A percentile compares a stretch with the other conserved stretches of the same genome.
phyloP scores from a whole-genome alignment of 2,797 vertebrate species.

The Lutjanus argentimaculatus region DNA sequence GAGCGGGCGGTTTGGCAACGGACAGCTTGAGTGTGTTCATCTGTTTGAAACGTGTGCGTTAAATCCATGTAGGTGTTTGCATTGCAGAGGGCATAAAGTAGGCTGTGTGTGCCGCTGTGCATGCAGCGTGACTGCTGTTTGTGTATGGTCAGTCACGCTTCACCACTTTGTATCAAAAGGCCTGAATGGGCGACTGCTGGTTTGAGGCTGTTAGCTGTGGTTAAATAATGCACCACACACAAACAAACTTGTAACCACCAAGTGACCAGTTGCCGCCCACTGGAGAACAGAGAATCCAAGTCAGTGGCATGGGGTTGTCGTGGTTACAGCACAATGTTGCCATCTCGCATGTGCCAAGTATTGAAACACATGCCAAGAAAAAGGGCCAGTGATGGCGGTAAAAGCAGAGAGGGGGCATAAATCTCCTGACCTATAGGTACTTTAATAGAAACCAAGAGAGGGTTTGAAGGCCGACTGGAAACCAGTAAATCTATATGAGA shows the following conservation, averaged over 20 bases:
- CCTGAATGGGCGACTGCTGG: conserved; percentile 29
- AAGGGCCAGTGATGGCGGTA: conserved; percentile 13
- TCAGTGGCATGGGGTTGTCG: conserved; percentile 34
- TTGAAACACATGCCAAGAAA: conserved; percentile 27
- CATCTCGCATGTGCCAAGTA: conserved; percentile 31
- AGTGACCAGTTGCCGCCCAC: conserved; percentile 33
- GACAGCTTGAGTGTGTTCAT: conserved; percentile 41
- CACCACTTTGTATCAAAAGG: conserved; percentile 49
- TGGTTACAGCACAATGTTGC: conserved; percentile 47
- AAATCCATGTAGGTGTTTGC: conserved; percentile 65
- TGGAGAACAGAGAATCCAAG: conserved; percentile 47
- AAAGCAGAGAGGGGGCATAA: conserved; percentile 28
- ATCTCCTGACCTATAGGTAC: conserved; percentile 39
- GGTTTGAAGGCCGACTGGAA: conserved; percentile 51
- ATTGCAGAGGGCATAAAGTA: conserved; percentile 52
- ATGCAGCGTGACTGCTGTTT: conserved; percentile 68
- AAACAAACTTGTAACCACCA: conserved; percentile 54
- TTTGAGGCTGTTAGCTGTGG: conserved; percentile 51
- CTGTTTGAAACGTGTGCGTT: conserved; percentile 49
- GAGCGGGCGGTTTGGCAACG: conserved; percentile 53
- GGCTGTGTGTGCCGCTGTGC: conserved; percentile 43
- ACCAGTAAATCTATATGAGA: conserved; percentile 47
- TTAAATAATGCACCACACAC: conserved; percentile 51
- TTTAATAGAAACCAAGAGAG: conserved; percentile 39
- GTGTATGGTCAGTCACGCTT: conserved; percentile 61